phyloP scores from a whole-genome alignment of 92 coral and sea anemone genomes.

The Zoanthus gigantus region DNA sequence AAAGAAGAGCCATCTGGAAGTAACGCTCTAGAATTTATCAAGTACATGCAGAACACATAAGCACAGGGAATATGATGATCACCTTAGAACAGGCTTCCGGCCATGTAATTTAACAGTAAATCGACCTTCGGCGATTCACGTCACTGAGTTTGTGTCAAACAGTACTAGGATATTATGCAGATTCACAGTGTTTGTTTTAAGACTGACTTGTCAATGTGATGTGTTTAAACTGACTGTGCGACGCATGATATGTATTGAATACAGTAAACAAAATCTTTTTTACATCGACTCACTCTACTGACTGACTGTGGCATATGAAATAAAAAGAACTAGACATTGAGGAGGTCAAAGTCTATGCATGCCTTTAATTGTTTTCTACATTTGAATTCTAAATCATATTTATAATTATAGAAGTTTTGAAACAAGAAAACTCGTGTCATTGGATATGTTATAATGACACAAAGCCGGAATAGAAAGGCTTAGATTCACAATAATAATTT shows the following conservation, averaged over 20 bases:
- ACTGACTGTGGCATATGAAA: neutral
- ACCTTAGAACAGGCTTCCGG: conserved; percentile 8
- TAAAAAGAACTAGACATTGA: neutral
- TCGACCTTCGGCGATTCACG: conserved; percentile 15
- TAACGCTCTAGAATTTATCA: neutral
- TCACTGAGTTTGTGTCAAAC: conserved; percentile 40
- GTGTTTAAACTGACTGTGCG: neutral
- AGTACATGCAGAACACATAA: neutral
- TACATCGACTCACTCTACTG: neutral
- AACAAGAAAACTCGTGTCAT: neutral
- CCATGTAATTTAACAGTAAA: neutral
- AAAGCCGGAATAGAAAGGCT: neutral
- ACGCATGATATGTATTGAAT: neutral
- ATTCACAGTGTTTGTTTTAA: conserved; percentile 30
- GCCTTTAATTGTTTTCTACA: neutral
- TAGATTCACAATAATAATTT: too few species aligned
- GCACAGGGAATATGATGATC: neutral
- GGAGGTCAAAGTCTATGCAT: neutral
- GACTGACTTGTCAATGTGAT: neutral
- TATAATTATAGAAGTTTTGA: neutral
- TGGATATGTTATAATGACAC: neutral
- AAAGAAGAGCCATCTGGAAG: neutral
- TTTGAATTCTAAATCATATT: conserved; percentile 10
- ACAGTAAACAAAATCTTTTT: neutral
- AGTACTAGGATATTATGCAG: conserved; percentile 30